Base-by-base conservation (phyloP, 2,888 invertebrate genomes). In the Rhamnusium bicolor region DNA sequence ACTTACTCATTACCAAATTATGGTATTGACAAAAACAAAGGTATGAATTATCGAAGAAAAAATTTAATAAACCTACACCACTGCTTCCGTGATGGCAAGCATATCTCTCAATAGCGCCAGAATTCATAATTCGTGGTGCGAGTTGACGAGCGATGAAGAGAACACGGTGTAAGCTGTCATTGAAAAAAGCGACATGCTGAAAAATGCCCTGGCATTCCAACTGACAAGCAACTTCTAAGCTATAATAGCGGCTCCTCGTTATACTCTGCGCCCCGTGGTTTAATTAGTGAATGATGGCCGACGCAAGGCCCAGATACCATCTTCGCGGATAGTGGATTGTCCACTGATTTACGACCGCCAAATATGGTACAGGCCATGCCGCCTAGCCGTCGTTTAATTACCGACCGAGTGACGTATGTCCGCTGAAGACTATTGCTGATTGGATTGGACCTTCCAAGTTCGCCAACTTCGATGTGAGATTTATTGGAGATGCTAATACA, bases 381-480 rank as follows among this genome's bases (percentile, higher is more conserved):
- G 79, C 76, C 75, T 73, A 32, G 73, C 56, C 69, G 73, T 72
- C 75, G 72, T 74, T 79, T 79, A 79, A 79, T 79, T 79, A 79
- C 79, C 77, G 49, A 49, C 67, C 65, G 53, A 65, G 65, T 65
- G 65, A 65, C 65, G 65, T 65, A 65, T 27, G 65, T 65, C 65
- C 65, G 53, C 18, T 19, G 65, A 40, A 53, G 65, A 53, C 65
- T 32, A 53, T 53, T 53, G 32, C 63, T 49, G 65, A 65, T 65
- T 53, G 65, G 65, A 65, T 65, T 65, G 53, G 65, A 53, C 53
- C 53, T 65, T 65, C 65, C 65, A 65, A 51, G 65, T 51, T 32
- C 29, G 53, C 65, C 62, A 47, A 21, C 62, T 47, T 24, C 65
- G 49, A 49, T 49, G 49, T 40, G 65, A 65, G 65, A 65, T 65